Percentiles rank a stretch among this genome's conserved stretches.
Evolutionary conservation across 2,888 invertebrate species (phyloP).

Genomic region (Spialia ferax): DNA sequence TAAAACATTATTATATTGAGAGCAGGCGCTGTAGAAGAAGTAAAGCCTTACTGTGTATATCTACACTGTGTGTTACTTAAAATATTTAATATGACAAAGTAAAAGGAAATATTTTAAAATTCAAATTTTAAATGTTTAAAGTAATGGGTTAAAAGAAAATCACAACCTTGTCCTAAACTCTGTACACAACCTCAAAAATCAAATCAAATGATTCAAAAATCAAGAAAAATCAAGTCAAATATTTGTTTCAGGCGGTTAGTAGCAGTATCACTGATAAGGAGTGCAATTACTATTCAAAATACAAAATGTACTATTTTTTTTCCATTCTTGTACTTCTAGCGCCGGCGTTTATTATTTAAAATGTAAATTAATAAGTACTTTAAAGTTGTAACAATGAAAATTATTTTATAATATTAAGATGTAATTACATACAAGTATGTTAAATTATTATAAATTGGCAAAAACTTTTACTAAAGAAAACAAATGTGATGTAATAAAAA

Average conservation of each 20-base stretch:
- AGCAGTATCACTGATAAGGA: no score
- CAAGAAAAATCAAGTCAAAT: no score
- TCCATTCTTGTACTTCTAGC: no score
- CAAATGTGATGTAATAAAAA: not conserved
- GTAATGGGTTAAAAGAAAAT: slow-evolving; percentile 29
- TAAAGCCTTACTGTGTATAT: not conserved
- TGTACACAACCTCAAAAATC: slow-evolving; percentile 21
- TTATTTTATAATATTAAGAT: no score
- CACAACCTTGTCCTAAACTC: slow-evolving; percentile 45
- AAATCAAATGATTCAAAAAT: not conserved
- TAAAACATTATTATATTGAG: not conserved
- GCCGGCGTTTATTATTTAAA: no score
- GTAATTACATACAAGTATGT: no score
- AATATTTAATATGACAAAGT: not conserved
- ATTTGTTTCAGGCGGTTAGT: no score
- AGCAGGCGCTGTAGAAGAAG: not conserved
- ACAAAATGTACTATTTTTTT: no score
- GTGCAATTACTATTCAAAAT: no score
- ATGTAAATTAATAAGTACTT: no score
- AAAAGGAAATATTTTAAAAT: not conserved
- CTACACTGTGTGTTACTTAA: no score
- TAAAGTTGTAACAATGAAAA: no score
- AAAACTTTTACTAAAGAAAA: not conserved
- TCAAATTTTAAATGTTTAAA: not conserved
- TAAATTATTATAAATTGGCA: not conserved